A percentile compares a stretch with the other conserved stretches of the same genome.
Conservation (phyloP, 1,140 invertebrate species). For the Reticulitermes speratus region DNA sequence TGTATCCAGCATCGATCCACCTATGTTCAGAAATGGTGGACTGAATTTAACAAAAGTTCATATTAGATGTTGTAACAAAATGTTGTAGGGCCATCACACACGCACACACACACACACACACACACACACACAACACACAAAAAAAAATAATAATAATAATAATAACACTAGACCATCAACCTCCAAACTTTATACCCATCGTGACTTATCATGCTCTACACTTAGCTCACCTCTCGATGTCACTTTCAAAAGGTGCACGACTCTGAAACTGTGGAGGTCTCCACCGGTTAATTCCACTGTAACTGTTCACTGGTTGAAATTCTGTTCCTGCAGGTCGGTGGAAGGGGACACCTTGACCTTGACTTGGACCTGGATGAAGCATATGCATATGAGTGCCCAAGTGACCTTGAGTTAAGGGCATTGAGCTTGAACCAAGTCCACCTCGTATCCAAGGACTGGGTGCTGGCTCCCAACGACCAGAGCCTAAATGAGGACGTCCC, state of each 20-base stretch:
- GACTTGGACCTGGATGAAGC: slow-evolving; percentile 19
- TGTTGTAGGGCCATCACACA: too few species aligned
- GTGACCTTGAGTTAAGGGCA: not conserved
- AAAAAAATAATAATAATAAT: too few species aligned
- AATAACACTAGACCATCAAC: too few species aligned
- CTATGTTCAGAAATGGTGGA: too few species aligned
- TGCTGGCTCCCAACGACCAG: slow-evolving; percentile 24
- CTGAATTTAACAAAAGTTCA: too few species aligned
- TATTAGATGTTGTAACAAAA: too few species aligned
- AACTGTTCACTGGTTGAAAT: not conserved
- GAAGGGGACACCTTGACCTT: not conserved
- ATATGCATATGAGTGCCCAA: not conserved
- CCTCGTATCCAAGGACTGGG: slow-evolving; percentile 6
- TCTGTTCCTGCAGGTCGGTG: not conserved
- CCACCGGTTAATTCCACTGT: slow-evolving; percentile 4
- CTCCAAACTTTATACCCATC: too few species aligned
- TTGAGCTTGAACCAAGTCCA: not conserved
- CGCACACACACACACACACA: too few species aligned
- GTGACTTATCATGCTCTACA: too few species aligned
- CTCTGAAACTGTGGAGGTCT: slow-evolving; percentile 21
- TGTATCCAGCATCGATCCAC: too few species aligned
- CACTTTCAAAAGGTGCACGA: slow-evolving; percentile 20
- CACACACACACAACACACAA: too few species aligned
- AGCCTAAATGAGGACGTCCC: not conserved
- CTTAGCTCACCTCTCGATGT: not conserved